Evolutionary conservation across 92 coral and sea anemone genomes (phyloP), one percentile per base, ranked within the genome.

Genomic region (Paragorgia papillata): DNA sequence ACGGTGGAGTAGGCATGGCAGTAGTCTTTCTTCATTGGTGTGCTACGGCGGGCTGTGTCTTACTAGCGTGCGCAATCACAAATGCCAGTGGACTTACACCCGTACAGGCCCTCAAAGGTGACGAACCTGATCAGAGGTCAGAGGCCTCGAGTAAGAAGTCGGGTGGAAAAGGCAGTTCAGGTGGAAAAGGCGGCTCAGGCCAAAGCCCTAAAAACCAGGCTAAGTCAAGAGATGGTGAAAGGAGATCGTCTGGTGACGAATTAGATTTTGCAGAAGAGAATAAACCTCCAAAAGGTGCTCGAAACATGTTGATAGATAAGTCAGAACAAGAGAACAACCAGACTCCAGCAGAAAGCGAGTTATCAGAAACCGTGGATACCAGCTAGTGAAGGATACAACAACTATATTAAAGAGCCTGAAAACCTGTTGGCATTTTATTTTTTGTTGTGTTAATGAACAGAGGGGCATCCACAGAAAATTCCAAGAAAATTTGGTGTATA

Each of bases 1-100:
- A 91, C 40, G 99, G 99, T 21, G 99, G 99, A 41, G 94, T 88
- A 48, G 99, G 99, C 35, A 85, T 95, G 73, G 99, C 92, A 22
- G 59, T 95, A 9, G 88, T 89, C 26, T 89, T 95, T 57, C 78
- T 91, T 9, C 92, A 95, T 60, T 58, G 89, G 57, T 79, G 90
- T 50, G 84, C 92, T 50, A 80, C 85, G 53, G 67, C 83, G n/a
- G 69, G 87, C 20, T 83, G 90, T 65, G 57, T 89, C 51, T 66
- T 91, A 66, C 84, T 95, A 60, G 40, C 89, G 61, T 91, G 89
- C 54, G 92, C 95, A 59, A 84, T 91, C 56, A 91, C 89, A 78
- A 64, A 89, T 35, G 90, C 87, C 87, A 83, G 99, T 46, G 99
- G 97, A 56, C 95, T 95, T 41, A 87, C 97, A 71, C 87, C 95